phyloP scores from a whole-genome alignment of 2,797 vertebrate genomes.

The Lates japonicus region DNA sequence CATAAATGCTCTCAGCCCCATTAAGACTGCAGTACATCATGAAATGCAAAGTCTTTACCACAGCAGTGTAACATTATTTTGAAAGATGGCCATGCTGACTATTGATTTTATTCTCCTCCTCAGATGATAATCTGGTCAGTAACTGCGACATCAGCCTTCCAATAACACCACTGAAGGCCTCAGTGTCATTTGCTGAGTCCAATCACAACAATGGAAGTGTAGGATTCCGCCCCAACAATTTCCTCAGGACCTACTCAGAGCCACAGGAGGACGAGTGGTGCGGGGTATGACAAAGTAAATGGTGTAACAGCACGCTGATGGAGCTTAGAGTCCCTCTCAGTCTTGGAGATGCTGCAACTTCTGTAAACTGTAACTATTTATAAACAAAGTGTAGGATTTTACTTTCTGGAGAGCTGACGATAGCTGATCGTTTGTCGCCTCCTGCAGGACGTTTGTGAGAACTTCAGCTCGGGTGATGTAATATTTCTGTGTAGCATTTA shows the following conservation, averaged over 20 bases:
- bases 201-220: background rate
- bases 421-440: slow-evolving; percentile 45
- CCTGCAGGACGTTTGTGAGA: slow-evolving; percentile 59
- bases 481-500: background rate
- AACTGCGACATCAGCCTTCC: slow-evolving; percentile 23
- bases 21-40: slow-evolving; percentile 13
- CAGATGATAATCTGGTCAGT: slow-evolving; percentile 48
- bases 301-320: background rate
- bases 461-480: background rate
- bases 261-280: slow-evolving; percentile 87
- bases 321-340: background rate
- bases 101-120: slow-evolving; percentile 32
- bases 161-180: slow-evolving; percentile 48
- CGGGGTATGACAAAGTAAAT: slow-evolving; percentile 60
- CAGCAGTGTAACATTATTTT: slow-evolving; percentile 4
- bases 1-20: slow-evolving; percentile 3
- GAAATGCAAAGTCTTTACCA: slow-evolving; percentile 2
- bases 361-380: slow-evolving; percentile 15
- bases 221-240: slow-evolving; percentile 5
- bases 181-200: slow-evolving; percentile 46
- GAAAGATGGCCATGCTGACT: slow-evolving; percentile 14
- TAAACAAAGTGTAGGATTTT: background rate
- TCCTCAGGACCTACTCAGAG: slow-evolving; percentile 72
- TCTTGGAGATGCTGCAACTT: background rate
- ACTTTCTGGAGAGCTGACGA: background rate